phyloP scores from a whole-genome alignment of 2,888 invertebrate genomes.

The Mycalesis mineus region DNA sequence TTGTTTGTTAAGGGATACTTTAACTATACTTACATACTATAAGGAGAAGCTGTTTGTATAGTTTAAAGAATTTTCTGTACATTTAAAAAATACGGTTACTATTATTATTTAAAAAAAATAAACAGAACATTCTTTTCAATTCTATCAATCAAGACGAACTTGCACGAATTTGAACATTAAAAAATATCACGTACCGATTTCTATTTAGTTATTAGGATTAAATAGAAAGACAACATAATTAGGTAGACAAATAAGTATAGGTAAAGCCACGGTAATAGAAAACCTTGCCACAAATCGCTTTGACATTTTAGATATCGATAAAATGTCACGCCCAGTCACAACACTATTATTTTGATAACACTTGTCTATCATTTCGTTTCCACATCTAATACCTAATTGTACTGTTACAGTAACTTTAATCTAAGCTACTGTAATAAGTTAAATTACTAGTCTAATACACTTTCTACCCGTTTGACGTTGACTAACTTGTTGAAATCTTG shows the following conservation, averaged over 20 bases:
- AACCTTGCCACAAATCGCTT: conserved; percentile 20
- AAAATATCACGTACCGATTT: too few relatives aligned
- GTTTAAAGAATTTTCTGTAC: too few relatives aligned
- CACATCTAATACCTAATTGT: neutral
- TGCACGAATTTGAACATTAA: too few relatives aligned
- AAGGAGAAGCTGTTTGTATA: too few relatives aligned
- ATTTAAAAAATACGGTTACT: too few relatives aligned
- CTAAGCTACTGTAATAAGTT: neutral
- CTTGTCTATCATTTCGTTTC: conserved; percentile 8
- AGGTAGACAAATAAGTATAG: neutral
- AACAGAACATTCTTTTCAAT: too few relatives aligned
- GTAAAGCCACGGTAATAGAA: neutral
- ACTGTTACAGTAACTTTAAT: neutral
- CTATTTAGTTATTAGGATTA: too few relatives aligned
- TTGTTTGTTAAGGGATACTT: too few relatives aligned
- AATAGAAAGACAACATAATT: neutral
- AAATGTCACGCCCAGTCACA: conserved; percentile 15
- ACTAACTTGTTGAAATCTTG: neutral
- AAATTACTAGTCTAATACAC: neutral
- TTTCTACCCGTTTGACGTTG: neutral
- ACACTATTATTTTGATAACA: conserved; percentile 10
- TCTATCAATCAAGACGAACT: too few relatives aligned
- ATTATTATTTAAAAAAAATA: too few relatives aligned
- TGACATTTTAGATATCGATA: conserved; percentile 30
- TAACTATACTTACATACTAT: too few relatives aligned